Evolutionary conservation across 2,797 vertebrate genomes (phyloP), one percentile per base, ranked within the genome.

Genomic region (Tenualosa thibaudeaui): DNA sequence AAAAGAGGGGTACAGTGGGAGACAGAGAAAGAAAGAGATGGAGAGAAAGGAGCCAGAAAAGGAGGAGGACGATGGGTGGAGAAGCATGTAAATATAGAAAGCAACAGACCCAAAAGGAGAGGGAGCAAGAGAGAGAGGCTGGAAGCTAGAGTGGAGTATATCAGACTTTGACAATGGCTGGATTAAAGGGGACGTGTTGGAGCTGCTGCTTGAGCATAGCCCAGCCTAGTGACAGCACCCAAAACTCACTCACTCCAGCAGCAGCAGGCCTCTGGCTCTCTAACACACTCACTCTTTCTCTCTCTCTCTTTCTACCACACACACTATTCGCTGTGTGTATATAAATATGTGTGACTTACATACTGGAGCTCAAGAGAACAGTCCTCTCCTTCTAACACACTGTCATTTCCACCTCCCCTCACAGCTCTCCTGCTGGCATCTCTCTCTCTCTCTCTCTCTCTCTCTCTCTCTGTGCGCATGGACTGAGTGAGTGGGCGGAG

Each of bases 131-230:
- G n/a, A 26, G 8, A 24, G 6, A 43, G 46, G 5, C 46, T 37
- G 83, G 37, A 78, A 86, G 22, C 51, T 62, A 83, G 65, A 71
- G 85, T 50, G 82, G 65, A 40, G 85, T 50, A 82, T 88, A 90
- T 90, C 88, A 87, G 89, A 90, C 83, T 87, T 62, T 86, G 89
- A 88, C 89, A 92, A 90, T 89, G 85, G 89, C 90, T 43, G 88
- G 91, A 91, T 93, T 92, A 92, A 92, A 84, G 90, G 84, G 84
- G 84, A 90, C 87, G 89, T 89, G 88, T 86, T 82, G 86, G 83
- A 13, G 65, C 84, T 82, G n/a, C 86, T 88, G 90, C 86, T 58
- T 85, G 89, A 88, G 86, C 7, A 62, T 84, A 53, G 51, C 13
- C 12, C 12, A 53, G 51, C 1, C 10, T 13, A 53, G 51, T 13